Conservation (phyloP, 2,888 invertebrate genomes). For the Drosophila subquinaria region DNA sequence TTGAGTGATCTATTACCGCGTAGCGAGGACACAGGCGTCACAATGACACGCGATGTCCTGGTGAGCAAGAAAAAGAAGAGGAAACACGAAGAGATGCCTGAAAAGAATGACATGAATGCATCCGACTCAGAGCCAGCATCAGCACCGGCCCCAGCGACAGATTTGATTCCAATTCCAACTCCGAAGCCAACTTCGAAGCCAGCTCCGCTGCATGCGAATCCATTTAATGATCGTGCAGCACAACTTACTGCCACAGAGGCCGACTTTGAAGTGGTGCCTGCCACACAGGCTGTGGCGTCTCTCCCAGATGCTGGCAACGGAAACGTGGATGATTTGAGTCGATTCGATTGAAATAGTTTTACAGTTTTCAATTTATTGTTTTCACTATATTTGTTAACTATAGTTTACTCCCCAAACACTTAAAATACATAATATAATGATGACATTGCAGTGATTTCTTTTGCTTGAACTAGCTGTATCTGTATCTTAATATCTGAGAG, state of each 20-base stretch:
- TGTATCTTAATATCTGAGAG: constrained; percentile 15
- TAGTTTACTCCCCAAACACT: constrained; percentile 37
- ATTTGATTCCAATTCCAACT: neutral
- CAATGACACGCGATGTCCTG: constrained; percentile 59
- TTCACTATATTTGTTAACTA: constrained; percentile 43
- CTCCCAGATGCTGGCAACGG: constrained; percentile 2
- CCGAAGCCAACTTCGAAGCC: constrained; percentile 2
- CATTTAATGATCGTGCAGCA: constrained; percentile 40
- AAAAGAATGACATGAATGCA: neutral
- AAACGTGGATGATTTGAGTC: constrained; percentile 60
- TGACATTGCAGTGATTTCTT: constrained; percentile 35
- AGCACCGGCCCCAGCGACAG: neutral
- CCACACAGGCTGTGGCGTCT: constrained; percentile 1
- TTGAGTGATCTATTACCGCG: constrained; percentile 85
- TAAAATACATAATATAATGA: constrained; percentile 29
- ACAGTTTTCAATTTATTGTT: constrained; percentile 25
- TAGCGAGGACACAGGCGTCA: constrained; percentile 84
- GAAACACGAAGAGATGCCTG: constrained; percentile 23
- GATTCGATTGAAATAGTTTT: constrained; percentile 72
- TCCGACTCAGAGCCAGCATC: neutral
- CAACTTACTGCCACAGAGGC: constrained; percentile 13
- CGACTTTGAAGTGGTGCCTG: constrained; percentile 76
- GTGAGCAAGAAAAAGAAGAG: constrained; percentile 65
- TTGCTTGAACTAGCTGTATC: constrained; percentile 39
- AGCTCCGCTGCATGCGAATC: constrained; percentile 44